Base-by-base conservation (phyloP, 1,140 invertebrate genomes). In the Potamilus streckersoni region DNA sequence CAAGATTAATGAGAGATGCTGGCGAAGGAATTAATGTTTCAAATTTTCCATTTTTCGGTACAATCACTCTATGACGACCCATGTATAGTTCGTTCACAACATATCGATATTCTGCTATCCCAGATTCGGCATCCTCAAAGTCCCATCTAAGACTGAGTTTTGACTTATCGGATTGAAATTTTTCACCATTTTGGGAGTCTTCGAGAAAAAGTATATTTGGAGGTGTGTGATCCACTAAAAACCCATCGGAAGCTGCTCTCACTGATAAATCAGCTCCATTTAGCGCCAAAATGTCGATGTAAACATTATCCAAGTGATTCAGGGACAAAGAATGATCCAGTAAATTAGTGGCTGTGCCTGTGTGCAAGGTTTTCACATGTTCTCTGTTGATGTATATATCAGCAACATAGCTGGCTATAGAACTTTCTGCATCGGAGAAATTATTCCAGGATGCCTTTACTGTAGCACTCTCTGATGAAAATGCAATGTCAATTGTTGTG, bases 321-420 rank as follows among this genome's bases (percentile, higher is more conserved):
- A 74, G 68, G 14, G 73, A 74, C 31, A 74, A 62, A 20, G 73
- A 69, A 68, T 74, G 73, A 20, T 74, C 73, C 56, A 69, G 58
- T 56, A 74, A 74, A 14, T 68, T 31, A 31, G n/a, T 20, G 16
- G 16, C 11, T 16, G 49, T 69, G 31, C 73, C 73, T 6, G 57
- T 63, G 14, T 74, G 23, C 61, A 74, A 74, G 17, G 73, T 68
- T 16, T 67, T 57, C 23, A n/a, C 62, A 38, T 74, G 23, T 62
- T 69, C 66, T 23, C 69, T 74, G 17, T 74, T 74, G 23, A 74
- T 74, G 23, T 61, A 38, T n/a, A 74, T 66, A 16, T 61, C 65
- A n/a, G 69, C 73, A 31, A 23, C 58, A 38, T 74, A 74, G 66
- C 69, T 62, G 31, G 59, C 57, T 38, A 74, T 74, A 11, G 58